These are phyloP conservation scores for Heliconius ethilla DNA, from an alignment of 2,888 invertebrate genomes.

Conservation along the genomic window DNA sequence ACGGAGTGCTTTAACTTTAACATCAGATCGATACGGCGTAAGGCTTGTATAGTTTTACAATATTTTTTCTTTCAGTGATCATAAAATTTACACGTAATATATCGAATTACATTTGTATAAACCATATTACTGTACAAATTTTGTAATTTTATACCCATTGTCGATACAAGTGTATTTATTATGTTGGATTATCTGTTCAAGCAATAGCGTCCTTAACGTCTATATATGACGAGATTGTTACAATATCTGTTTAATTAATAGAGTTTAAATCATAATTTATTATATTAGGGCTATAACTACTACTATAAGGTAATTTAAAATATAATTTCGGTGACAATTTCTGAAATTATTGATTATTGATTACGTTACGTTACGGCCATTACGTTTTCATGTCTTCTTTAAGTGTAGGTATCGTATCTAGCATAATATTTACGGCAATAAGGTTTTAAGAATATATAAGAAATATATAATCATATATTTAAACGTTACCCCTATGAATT, in stretches of 20 bases:
- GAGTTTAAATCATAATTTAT: slow-evolving; percentile 11
- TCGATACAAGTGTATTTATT: slow-evolving; percentile 36
- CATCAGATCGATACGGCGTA: no score
- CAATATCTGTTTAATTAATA: slow-evolving; percentile 13
- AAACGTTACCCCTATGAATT: no score
- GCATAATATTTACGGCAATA: no score
- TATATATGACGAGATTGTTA: slow-evolving; percentile 17
- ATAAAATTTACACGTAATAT: slow-evolving; percentile 6
- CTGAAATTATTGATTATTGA: no score
- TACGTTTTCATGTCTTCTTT: no score
- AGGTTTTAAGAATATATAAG: no score
- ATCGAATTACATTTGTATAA: slow-evolving; percentile 21
- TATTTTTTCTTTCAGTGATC: background rate
- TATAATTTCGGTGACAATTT: background rate
- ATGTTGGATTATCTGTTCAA: slow-evolving; percentile 45
- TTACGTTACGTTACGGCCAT: no score
- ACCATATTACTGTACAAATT: background rate
- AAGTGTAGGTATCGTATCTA: no score
- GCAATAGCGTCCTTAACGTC: slow-evolving; percentile 38
- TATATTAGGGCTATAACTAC: background rate
- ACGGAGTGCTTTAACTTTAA: background rate
- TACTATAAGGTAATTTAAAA: background rate
- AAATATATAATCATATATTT: no score
- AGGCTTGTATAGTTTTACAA: no score
- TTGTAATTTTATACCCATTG: slow-evolving; percentile 8